Percentiles rank a stretch among this genome's conserved stretches.
These are phyloP conservation scores for Delphinapterus leucas DNA, from an alignment of 2,113 vertebrate species.

Conservation along the genomic window DNA sequence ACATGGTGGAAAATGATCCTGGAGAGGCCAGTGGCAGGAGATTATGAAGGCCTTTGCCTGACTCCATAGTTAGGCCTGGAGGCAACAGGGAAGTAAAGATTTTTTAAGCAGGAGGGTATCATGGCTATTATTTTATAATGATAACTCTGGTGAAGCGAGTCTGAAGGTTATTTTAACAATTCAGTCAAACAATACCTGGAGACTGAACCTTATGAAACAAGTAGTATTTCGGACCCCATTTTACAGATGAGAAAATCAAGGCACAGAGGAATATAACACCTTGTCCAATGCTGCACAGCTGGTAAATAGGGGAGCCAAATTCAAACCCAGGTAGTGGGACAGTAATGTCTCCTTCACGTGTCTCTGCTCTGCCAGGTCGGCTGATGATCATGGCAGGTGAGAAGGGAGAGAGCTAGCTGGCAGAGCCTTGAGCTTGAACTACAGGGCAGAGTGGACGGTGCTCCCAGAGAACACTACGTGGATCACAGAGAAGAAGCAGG, in stretches of 20 bases:
- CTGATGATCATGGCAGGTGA: rapidly evolving
- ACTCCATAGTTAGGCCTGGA: neutral
- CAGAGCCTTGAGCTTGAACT: neutral
- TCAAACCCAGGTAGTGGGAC: neutral
- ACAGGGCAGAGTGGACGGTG: rapidly evolving
- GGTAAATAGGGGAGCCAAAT: neutral
- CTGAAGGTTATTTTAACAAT: neutral
- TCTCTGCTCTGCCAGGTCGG: no score
- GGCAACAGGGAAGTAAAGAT: neutral
- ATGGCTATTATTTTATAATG: neutral
- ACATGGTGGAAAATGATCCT: neutral
- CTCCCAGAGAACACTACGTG: neutral
- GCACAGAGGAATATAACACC: neutral
- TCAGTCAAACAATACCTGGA: neutral
- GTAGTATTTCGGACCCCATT: neutral
- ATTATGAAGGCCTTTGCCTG: neutral
- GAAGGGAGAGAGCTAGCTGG: neutral
- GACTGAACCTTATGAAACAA: neutral
- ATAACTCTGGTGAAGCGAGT: neutral
- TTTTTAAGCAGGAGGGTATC: neutral
- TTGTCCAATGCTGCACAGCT: neutral
- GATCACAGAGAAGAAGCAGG: neutral
- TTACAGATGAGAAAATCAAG: neutral
- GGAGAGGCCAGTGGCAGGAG: neutral
- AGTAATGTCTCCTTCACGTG: rapidly evolving